Evolutionary conservation across 2,797 vertebrate species (phyloP).

Genomic region (Semotilus atromaculatus): DNA sequence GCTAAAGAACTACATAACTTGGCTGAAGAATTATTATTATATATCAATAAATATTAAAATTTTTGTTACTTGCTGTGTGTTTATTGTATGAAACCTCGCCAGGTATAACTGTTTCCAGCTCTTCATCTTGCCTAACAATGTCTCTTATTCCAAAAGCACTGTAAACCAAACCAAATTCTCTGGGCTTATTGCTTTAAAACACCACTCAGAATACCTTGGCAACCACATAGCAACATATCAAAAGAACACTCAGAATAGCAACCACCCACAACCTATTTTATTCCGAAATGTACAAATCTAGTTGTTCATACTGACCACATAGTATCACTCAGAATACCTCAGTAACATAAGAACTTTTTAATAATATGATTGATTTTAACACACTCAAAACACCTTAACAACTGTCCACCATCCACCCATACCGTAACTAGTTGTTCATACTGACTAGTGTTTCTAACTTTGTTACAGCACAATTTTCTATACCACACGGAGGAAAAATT

Average conservation of each 20-base stretch:
- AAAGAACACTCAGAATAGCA: neutral
- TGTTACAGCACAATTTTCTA: neutral
- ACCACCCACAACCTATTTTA: neutral
- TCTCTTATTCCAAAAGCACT: conserved; percentile 6
- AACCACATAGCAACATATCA: conserved; percentile 17
- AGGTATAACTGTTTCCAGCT: neutral
- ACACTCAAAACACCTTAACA: neutral
- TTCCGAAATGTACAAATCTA: conserved; percentile 12
- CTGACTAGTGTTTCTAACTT: neutral
- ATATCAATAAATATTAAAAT: neutral
- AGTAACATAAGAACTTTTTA: neutral
- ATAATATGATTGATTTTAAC: neutral
- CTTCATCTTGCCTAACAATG: neutral
- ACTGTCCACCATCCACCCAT: neutral
- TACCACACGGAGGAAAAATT: neutral
- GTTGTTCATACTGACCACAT: neutral
- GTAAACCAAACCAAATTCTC: neutral
- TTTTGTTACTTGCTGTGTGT: neutral
- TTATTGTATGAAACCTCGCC: conserved; percentile 1
- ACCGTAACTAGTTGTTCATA: neutral
- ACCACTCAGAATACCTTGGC: neutral
- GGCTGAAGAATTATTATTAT: neutral
- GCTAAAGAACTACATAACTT: neutral
- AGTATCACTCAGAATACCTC: neutral
- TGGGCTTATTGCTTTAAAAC: conserved; percentile 3